These are phyloP conservation scores for Erebia ligea DNA, from an alignment of 2,888 invertebrate genomes.

Conservation along the genomic window DNA sequence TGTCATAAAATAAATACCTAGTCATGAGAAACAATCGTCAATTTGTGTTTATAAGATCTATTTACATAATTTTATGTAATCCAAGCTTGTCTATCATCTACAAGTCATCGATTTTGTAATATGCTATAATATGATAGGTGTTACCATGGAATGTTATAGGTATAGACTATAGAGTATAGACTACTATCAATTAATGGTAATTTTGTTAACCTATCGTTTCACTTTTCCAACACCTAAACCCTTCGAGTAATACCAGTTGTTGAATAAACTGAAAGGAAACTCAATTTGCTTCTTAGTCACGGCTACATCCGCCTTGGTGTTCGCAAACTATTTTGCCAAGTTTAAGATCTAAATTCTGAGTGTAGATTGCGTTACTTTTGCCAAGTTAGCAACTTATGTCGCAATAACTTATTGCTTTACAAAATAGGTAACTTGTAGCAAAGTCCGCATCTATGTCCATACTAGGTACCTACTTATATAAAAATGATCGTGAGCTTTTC, in stretches of 20 bases:
- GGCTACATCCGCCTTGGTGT: constrained; percentile 39
- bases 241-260: constrained; percentile 39
- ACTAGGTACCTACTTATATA: neutral
- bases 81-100: no score
- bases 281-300: constrained; percentile 50
- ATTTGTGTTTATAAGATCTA: no score
- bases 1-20: no score
- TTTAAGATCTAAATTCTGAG: constrained; percentile 41
- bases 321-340: constrained; percentile 28
- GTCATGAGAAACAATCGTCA: no score
- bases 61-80: no score
- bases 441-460: neutral
- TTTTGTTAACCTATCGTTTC: constrained; percentile 22
- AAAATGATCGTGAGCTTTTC: neutral
- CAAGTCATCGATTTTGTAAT: no score
- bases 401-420: constrained; percentile 26
- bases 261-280: constrained; percentile 46
- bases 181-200: constrained; percentile 3
- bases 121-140: no score
- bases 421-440: constrained; percentile 1
- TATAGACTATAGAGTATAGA: no score
- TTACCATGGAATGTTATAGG: neutral
- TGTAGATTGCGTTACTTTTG: constrained; percentile 43
- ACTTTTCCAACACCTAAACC: constrained; percentile 34
- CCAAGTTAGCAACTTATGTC: constrained; percentile 29